Percentiles rank a stretch among this genome's conserved stretches.
Conservation (phyloP, 2,113 vertebrate genomes). For the Ailuropoda melanoleuca region DNA sequence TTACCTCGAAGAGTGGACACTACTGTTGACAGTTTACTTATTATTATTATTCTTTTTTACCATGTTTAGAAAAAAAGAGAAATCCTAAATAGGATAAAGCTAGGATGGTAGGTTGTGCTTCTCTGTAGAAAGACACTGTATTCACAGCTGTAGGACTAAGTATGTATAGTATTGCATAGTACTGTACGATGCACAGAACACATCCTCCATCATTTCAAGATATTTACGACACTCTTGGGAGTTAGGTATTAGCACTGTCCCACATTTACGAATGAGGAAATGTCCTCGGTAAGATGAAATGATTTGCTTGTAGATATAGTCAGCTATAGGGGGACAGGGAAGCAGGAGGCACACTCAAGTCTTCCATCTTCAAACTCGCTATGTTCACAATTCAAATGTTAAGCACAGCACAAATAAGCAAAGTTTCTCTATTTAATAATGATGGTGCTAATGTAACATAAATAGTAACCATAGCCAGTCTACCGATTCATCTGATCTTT, state of each 20-base stretch:
- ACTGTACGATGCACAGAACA: background rate
- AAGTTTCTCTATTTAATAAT: background rate
- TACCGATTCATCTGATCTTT: background rate
- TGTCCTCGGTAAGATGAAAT: background rate
- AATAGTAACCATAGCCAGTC: background rate
- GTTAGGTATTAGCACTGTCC: background rate
- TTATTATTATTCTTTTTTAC: background rate
- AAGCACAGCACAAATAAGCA: background rate
- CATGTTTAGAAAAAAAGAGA: slow-evolving; percentile 15
- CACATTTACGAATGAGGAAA: background rate
- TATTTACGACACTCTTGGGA: background rate
- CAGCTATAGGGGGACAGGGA: background rate
- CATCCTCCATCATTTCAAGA: background rate
- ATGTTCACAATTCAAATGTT: background rate
- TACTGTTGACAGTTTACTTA: background rate
- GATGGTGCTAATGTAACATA: background rate
- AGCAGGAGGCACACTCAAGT: background rate
- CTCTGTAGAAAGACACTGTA: background rate
- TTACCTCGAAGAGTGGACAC: background rate
- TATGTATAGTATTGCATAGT: background rate
- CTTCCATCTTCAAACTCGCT: background rate
- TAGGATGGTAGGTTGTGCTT: background rate
- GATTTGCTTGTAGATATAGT: background rate
- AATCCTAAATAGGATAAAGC: background rate
- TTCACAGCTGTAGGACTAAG: background rate